phyloP scores from a whole-genome alignment of 2,797 vertebrate genomes.

The Coluber constrictor region DNA sequence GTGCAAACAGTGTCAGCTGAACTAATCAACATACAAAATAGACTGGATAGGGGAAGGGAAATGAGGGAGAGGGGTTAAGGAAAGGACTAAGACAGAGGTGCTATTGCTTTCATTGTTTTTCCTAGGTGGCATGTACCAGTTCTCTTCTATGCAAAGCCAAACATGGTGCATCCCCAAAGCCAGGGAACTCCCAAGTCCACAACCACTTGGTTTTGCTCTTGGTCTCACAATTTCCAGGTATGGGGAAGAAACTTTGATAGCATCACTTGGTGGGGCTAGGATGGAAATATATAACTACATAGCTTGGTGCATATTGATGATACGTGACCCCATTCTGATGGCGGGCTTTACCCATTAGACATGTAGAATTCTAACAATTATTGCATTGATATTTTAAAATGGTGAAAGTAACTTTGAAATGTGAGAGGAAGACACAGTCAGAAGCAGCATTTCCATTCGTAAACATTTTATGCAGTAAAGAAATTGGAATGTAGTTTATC shows the following conservation, averaged over 20 bases:
- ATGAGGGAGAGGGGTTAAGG: constrained; percentile 14
- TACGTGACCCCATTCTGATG: neutral
- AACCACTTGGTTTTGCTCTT: neutral
- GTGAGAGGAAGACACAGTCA: too few species aligned
- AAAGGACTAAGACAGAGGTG: constrained; percentile 14
- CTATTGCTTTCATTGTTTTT: constrained; percentile 28
- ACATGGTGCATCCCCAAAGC: neutral
- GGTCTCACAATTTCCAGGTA: constrained; percentile 19
- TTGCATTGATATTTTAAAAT: neutral
- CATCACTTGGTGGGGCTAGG: neutral
- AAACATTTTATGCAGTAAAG: neutral
- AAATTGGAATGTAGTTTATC: constrained; percentile 20
- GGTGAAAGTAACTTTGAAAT: neutral
- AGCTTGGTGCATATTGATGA: neutral
- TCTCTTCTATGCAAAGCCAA: neutral
- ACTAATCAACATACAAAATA: constrained; percentile 44
- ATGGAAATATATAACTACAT: neutral
- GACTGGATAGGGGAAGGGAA: constrained; percentile 37
- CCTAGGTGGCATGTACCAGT: neutral
- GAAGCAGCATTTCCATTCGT: neutral
- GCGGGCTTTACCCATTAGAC: neutral
- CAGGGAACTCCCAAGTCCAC: neutral
- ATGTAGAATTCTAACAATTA: neutral
- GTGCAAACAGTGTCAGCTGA: constrained; percentile 40
- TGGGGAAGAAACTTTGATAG: neutral